Conservation (phyloP, 2,888 invertebrate genomes). For the Thera britannica region DNA sequence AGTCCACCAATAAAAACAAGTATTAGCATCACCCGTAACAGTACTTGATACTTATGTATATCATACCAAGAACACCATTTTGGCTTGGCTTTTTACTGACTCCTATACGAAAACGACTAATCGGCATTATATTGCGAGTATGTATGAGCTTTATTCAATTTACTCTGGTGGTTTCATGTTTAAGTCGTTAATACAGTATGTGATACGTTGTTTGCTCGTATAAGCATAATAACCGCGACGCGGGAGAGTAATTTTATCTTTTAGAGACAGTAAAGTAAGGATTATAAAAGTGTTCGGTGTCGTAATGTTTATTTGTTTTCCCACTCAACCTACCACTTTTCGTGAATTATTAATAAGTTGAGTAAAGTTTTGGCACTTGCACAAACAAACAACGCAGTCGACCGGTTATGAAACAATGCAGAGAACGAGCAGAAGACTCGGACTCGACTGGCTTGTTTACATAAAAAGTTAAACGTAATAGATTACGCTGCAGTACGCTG, state of each 20-base stretch:
- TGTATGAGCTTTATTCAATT: constrained; percentile 42
- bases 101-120: constrained; percentile 41
- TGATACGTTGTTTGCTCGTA: constrained; percentile 22
- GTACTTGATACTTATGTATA: no score
- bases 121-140: constrained; percentile 42
- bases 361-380: constrained; percentile 26
- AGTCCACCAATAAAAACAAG: no score
- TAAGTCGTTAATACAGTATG: constrained; percentile 14
- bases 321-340: constrained; percentile 20
- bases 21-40: no score
- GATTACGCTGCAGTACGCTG: constrained; percentile 26
- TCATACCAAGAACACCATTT: no score
- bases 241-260: constrained; percentile 24
- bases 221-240: constrained; percentile 25
- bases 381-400: constrained; percentile 28
- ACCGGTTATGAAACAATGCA: constrained; percentile 28
- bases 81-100: no score
- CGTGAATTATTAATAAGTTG: constrained; percentile 27
- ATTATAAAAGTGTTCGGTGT: constrained; percentile 28
- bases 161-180: constrained; percentile 35
- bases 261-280: constrained; percentile 26
- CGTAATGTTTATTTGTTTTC: constrained; percentile 26
- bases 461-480: constrained; percentile 35
- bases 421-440: constrained; percentile 11
- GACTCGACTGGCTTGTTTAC: constrained; percentile 26